A percentile compares a stretch with the other conserved stretches of the same genome.
Conservation (phyloP, 1,140 invertebrate genomes). For the Pemphigus obesinymphae region DNA sequence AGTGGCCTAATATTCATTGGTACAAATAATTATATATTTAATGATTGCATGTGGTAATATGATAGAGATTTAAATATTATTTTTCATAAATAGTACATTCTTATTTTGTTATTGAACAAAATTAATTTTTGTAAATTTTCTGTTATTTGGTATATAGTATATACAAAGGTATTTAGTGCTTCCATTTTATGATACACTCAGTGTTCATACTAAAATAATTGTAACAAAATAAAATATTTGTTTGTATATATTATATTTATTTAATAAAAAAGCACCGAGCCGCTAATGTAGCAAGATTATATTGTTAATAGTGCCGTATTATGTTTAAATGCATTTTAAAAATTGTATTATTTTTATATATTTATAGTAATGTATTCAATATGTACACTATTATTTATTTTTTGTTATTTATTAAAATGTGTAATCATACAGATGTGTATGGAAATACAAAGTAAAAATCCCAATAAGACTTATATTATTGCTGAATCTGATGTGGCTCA, state of each 20-base stretch:
- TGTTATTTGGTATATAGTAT: too few relatives aligned
- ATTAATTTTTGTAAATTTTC: background rate
- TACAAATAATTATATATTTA: too few relatives aligned
- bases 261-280: background rate
- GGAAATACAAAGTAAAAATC: background rate
- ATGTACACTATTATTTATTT: background rate
- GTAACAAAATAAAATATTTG: background rate
- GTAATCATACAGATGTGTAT: background rate
- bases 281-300: background rate
- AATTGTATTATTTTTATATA: slow-evolving; percentile 1
- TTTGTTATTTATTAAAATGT: background rate
- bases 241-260: background rate
- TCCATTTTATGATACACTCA: background rate
- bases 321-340: background rate
- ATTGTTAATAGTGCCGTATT: background rate
- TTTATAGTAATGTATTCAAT: background rate
- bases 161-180: slow-evolving; percentile 5
- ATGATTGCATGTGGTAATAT: too few relatives aligned
- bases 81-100: too few relatives aligned
- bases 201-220: background rate
- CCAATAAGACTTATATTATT: background rate
- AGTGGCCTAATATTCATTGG: too few relatives aligned
- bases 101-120: background rate
- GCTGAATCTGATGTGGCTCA: background rate
- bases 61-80: too few relatives aligned